Conservation (phyloP, 1,140 invertebrate species). For the Lethrus apterus region DNA sequence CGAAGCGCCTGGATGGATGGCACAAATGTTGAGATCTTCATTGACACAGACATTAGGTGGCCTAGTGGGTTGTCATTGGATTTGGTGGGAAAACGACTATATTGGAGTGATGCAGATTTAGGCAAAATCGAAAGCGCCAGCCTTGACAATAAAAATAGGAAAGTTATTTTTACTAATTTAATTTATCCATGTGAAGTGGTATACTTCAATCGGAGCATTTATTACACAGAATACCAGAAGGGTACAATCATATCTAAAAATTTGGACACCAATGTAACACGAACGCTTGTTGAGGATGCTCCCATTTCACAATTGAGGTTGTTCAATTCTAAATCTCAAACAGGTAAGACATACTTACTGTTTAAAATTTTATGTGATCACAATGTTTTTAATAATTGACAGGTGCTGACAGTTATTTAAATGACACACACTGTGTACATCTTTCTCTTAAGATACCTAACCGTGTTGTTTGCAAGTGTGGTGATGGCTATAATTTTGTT, state of each 20-base stretch:
- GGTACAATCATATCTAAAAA: constrained; percentile 49
- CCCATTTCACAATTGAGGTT: constrained; percentile 56
- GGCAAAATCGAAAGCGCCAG: constrained; percentile 69
- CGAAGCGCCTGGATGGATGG: constrained; percentile 78
- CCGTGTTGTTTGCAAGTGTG: constrained; percentile 48
- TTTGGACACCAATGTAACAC: constrained; percentile 39
- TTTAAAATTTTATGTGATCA: neutral
- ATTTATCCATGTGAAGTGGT: constrained; percentile 70
- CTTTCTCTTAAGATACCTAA: constrained; percentile 50
- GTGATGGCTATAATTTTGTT: constrained; percentile 42
- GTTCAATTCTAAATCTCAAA: constrained; percentile 46
- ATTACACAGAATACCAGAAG: constrained; percentile 64
- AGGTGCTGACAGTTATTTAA: constrained; percentile 45
- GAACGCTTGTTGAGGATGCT: constrained; percentile 44
- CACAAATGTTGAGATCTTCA: constrained; percentile 45
- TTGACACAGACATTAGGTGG: constrained; percentile 60
- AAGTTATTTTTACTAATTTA: constrained; percentile 50
- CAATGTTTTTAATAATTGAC: constrained; percentile 3
- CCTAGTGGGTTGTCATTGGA: constrained; percentile 85
- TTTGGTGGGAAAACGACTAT: constrained; percentile 58
- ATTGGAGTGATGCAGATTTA: constrained; percentile 70
- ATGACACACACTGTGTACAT: constrained; percentile 44
- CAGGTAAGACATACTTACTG: constrained; percentile 7
- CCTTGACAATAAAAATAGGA: constrained; percentile 62
- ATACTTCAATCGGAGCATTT: constrained; percentile 52